phyloP scores from a whole-genome alignment of 2,888 invertebrate species.

The Druceiella hillmani region DNA sequence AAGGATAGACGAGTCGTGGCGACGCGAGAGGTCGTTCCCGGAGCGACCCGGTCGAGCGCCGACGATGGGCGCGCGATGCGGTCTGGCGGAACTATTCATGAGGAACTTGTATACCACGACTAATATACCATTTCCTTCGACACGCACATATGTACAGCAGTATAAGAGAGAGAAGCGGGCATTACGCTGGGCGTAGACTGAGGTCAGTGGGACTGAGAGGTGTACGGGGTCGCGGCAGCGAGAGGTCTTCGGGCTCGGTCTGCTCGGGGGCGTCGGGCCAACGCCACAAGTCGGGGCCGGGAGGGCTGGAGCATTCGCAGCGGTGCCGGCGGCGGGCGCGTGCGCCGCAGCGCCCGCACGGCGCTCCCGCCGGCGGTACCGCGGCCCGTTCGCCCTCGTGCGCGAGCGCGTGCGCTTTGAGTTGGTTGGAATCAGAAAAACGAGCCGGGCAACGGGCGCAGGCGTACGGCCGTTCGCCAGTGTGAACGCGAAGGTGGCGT shows the following conservation, averaged over 20 bases:
- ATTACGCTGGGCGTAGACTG: slow-evolving; percentile 48
- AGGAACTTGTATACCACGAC: slow-evolving; percentile 77
- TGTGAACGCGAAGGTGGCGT: slow-evolving; percentile 84
- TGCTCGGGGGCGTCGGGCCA: slow-evolving; percentile 61
- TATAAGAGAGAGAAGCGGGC: slow-evolving; percentile 25
- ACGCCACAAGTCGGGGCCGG: slow-evolving; percentile 31
- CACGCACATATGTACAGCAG: no score
- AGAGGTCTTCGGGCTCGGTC: slow-evolving; percentile 88
- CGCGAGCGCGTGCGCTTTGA: slow-evolving; percentile 83
- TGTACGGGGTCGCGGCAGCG: slow-evolving; percentile 57
- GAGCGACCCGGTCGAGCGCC: slow-evolving; percentile 8
- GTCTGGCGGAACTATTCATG: slow-evolving; percentile 42
- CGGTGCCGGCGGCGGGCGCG: slow-evolving; percentile 40
- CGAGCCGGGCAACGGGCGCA: slow-evolving; percentile 81
- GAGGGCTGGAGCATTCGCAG: slow-evolving; percentile 39
- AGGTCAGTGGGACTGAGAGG: slow-evolving; percentile 49
- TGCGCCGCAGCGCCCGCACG: slow-evolving; percentile 33
- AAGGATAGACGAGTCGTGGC: slow-evolving; percentile 6
- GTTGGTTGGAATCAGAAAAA: slow-evolving; percentile 88
- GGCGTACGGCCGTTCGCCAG: slow-evolving; percentile 85
- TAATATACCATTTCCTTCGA: no score
- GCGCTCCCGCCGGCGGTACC: slow-evolving; percentile 69
- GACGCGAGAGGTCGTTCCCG: slow-evolving; percentile 7
- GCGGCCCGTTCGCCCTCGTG: slow-evolving; percentile 82
- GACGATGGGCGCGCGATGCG: not conserved